Evolutionary conservation across 2,797 vertebrate species (phyloP), one percentile per base, ranked within the genome.

Genomic region (Clarias fuscus): DNA sequence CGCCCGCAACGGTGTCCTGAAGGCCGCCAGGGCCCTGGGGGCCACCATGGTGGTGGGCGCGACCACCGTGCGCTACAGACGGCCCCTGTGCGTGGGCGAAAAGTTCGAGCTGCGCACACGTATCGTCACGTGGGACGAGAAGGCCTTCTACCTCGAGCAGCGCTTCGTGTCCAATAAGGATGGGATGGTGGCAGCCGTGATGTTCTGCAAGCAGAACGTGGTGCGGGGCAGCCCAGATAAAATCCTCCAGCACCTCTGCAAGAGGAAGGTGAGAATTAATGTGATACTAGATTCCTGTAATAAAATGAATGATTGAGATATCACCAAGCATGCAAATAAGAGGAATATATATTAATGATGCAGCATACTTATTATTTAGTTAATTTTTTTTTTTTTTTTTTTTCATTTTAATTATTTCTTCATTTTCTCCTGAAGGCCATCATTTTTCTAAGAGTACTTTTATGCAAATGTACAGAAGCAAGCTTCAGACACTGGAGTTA

Each of bases 141-240:
- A 97, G 75, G 95, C 97, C 18, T 98, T 98, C 88, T 96, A 93
- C 88, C 64, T 98, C 88, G 97, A 98, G 93, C 97, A 98, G 88
- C 96, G 96, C 72, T 98, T 98, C 71, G 91, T 98, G 84, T 96
- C 96, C 0, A 87, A 90, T n/a, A 95, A 94, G n/a, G 96, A 98
- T 1, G 94, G 94, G 58, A 92, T 97, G 89, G 92, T 98, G 87
- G 96, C 96, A 75, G 95, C 95, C 0, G 89, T 97, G 70, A 94
- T 97, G 92, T 94, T 95, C 89, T 95, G 90, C 90, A 96, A 96
- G 87, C 96, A 97, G 92, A 96, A 95, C 0, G 71, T 96, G 48
- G 78, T 95, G 85, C 95, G 93, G 89, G 91, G 90, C 90, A 95
- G 93, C n/a, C 97, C 97, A 0, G 96, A 96, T 85, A 93, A 95